A percentile compares a stretch with the other conserved stretches of the same genome.
Conservation (phyloP, 2,113 vertebrate species). For the Pseudorhombus dupliciocellatus region DNA sequence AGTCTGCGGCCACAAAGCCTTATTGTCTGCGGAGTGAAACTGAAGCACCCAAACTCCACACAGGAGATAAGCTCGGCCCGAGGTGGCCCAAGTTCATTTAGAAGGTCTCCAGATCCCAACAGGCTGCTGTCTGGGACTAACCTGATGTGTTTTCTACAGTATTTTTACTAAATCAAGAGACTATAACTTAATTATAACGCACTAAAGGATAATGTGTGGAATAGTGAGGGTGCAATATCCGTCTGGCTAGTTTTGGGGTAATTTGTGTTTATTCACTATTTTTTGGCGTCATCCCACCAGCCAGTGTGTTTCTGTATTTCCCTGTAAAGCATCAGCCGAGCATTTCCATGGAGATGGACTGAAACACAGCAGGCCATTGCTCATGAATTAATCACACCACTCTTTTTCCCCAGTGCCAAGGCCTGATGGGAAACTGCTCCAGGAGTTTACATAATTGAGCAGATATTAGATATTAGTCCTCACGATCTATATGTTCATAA, state of each 20-base stretch:
- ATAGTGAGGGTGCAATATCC: too few relatives aligned
- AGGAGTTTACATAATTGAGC: conserved; percentile 11
- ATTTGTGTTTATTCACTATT: too few relatives aligned
- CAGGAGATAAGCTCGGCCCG: not conserved
- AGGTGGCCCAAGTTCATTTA: not conserved
- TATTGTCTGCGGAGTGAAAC: conserved; percentile 40
- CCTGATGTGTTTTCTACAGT: too few relatives aligned
- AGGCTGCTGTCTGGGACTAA: too few relatives aligned
- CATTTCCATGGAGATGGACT: conserved; percentile 18
- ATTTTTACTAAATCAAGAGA: too few relatives aligned
- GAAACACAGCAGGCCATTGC: not conserved
- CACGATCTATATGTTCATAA: too few relatives aligned
- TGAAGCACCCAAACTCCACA: conserved; percentile 19
- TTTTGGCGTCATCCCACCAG: not conserved
- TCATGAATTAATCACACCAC: conserved; percentile 35
- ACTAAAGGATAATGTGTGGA: too few relatives aligned
- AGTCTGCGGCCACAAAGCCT: conserved; percentile 32
- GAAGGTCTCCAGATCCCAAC: too few relatives aligned
- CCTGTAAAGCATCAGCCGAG: not conserved
- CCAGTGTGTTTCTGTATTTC: not conserved
- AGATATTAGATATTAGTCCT: not conserved
- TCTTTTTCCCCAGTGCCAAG: not conserved
- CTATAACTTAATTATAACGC: too few relatives aligned
- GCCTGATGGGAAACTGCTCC: not conserved
- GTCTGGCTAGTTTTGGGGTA: too few relatives aligned